A percentile compares a stretch with the other conserved stretches of the same genome.
phyloP scores from a whole-genome alignment of 2,113 vertebrate species.

The Pyxicephalus adspersus region DNA sequence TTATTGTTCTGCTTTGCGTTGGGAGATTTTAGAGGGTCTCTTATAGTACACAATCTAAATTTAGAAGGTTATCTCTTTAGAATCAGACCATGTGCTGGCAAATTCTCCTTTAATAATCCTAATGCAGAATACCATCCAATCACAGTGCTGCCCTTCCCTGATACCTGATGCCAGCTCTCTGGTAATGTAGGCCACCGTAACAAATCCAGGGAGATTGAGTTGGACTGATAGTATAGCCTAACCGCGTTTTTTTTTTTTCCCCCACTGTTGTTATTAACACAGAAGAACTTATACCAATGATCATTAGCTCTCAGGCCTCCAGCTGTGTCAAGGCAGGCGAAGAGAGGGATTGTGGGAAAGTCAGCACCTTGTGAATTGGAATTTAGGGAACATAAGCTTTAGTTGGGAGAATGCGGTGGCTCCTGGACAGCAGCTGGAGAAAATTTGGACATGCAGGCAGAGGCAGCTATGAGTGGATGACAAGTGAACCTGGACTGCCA shows the following conservation, averaged over 20 bases:
- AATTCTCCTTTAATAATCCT: slow-evolving; percentile 65
- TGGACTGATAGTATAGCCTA: slow-evolving; percentile 60
- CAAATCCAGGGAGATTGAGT: slow-evolving; percentile 77
- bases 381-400: slow-evolving; percentile 18
- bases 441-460: slow-evolving; percentile 85
- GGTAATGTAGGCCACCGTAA: slow-evolving; percentile 75
- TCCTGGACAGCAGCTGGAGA: slow-evolving; percentile 83
- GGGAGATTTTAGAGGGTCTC: not conserved
- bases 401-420: slow-evolving; percentile 74
- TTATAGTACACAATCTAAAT: slow-evolving; percentile 16
- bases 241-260: slow-evolving; percentile 62
- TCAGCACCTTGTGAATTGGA: slow-evolving; percentile 17
- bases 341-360: slow-evolving; percentile 55
- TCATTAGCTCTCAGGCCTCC: slow-evolving; percentile 62
- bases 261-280: slow-evolving; percentile 62
- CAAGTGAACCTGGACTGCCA: slow-evolving; percentile 73
- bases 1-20: slow-evolving; percentile 8
- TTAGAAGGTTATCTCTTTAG: slow-evolving; percentile 58
- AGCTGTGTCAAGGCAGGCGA: slow-evolving; percentile 60
- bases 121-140: slow-evolving; percentile 66
- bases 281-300: slow-evolving; percentile 63
- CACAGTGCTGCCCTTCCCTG: slow-evolving; percentile 63
- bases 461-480: slow-evolving; percentile 83
- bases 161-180: slow-evolving; percentile 66
- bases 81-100: slow-evolving; percentile 61